Evolutionary conservation across 2,888 invertebrate species (phyloP), one percentile per base, ranked within the genome.

Genomic region (Boloria selene): DNA sequence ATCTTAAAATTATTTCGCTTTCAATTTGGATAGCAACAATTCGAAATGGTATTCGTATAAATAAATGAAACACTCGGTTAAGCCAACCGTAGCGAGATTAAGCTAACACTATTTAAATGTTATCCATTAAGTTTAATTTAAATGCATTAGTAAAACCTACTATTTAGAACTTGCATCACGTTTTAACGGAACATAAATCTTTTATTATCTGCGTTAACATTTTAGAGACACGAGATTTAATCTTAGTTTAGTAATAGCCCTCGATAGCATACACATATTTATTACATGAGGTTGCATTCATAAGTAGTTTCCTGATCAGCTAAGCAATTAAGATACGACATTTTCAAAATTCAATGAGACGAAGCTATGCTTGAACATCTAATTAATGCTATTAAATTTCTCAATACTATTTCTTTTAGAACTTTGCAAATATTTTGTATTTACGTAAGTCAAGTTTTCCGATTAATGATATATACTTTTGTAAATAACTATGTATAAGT

Each of bases 121-220:
- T 60, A 44, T 18, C 42, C 26, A 38, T 55, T 51, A 67, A 22
- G 42, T 55, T 51, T 51, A 63, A 59, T 59, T 59, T 53, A 51
- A 53, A 61, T 44, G 17, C 47, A 49, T 54, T 59, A 61, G 49
- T 62, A 31, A 47, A 54, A 59, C 38, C 31, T 62, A 61, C 44
- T 18, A 50, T 56, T 50, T 45, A 68, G 44, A 42, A 58, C 63
- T 70, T 70, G 65, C 65, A 58, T 61, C 65, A 65, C 16, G 59
- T 54, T 62, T 65, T 64, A 68, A 61, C 53, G 60, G 56, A 16
- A 53, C 53, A 70, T 70, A 68, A 70, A 70, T 70, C 68, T 68
- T 68, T 68, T 70, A 63, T 65, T 70, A 70, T 70, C 70, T 70
- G 38, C 63, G 60, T 66, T 69, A 68, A 68, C 69, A 69, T 70